Evolutionary conservation across 1,140 invertebrate species (phyloP).

Genomic region (Homalodisca vitripennis): DNA sequence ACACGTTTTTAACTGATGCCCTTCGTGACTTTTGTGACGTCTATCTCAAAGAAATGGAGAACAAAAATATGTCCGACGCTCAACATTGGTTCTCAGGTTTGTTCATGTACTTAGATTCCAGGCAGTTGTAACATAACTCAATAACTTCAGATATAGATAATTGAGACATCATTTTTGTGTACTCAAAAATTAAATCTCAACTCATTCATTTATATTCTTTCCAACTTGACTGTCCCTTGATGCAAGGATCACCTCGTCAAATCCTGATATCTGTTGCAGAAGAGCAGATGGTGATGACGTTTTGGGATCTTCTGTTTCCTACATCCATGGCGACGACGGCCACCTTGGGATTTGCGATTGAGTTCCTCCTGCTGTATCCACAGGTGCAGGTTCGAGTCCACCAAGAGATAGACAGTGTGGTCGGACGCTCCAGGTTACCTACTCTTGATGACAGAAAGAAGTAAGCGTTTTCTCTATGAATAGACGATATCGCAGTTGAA

Average conservation of each 20-base stretch:
- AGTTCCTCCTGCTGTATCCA: slow-evolving; percentile 22
- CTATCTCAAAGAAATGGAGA: neutral
- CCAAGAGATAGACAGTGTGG: slow-evolving; percentile 64
- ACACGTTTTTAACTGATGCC: neutral
- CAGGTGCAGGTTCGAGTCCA: slow-evolving; percentile 62
- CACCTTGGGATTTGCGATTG: slow-evolving; percentile 11
- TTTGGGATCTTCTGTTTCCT: neutral
- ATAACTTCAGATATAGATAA: too few species aligned
- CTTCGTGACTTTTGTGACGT: neutral
- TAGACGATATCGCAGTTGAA: too few species aligned
- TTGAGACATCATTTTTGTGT: too few species aligned
- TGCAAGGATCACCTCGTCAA: too few species aligned
- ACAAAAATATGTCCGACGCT: neutral
- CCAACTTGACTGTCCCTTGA: too few species aligned
- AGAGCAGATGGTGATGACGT: slow-evolving; percentile 1
- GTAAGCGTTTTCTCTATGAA: slow-evolving; percentile 47
- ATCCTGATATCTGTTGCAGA: too few species aligned
- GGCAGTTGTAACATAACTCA: too few species aligned
- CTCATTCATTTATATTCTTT: too few species aligned
- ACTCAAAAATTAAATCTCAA: too few species aligned
- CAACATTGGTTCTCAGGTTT: slow-evolving; percentile 12
- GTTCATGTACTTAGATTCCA: too few species aligned
- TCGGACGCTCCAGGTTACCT: slow-evolving; percentile 60
- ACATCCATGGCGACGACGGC: slow-evolving; percentile 2
- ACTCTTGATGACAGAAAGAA: slow-evolving; percentile 60